These are phyloP conservation scores for Mystacornis crossleyi DNA, from an alignment of 2,113 vertebrate genomes.

Conservation along the genomic window DNA sequence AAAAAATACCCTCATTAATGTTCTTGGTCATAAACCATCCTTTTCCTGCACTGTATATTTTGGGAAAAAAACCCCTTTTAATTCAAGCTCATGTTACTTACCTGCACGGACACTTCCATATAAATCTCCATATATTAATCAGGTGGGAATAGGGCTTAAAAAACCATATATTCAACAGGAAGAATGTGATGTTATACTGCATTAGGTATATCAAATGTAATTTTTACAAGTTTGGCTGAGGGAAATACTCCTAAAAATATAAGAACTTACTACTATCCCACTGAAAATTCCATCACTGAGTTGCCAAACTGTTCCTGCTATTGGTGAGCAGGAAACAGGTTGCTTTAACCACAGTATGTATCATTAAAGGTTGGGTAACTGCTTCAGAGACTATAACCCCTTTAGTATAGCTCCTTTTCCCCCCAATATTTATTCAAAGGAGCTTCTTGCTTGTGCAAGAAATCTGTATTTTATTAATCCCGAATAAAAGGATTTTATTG, in stretches of 20 bases:
- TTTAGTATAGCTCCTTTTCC: not conserved
- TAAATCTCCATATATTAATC: not conserved
- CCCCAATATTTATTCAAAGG: not conserved
- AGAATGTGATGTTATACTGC: not conserved
- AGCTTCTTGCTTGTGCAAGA: not conserved
- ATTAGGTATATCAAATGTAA: not conserved
- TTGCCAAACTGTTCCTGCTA: not conserved
- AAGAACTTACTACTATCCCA: not conserved
- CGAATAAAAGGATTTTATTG: not conserved
- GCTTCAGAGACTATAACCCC: not conserved
- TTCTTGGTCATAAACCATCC: not conserved
- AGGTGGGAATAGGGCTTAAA: not conserved
- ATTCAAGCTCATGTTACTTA: not conserved
- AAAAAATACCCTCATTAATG: not conserved
- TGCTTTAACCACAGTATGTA: not conserved
- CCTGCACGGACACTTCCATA: not conserved
- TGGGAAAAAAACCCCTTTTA: not conserved
- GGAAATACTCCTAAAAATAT: not conserved
- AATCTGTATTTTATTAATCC: not conserved
- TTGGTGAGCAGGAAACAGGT: not conserved
- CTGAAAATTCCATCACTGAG: not conserved
- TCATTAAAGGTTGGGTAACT: not conserved
- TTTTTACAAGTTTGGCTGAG: not conserved
- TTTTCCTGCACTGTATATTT: not conserved
- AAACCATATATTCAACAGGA: not conserved